These are phyloP conservation scores for Pterostichus madidus DNA, from an alignment of 2,888 invertebrate genomes.

Conservation along the genomic window DNA sequence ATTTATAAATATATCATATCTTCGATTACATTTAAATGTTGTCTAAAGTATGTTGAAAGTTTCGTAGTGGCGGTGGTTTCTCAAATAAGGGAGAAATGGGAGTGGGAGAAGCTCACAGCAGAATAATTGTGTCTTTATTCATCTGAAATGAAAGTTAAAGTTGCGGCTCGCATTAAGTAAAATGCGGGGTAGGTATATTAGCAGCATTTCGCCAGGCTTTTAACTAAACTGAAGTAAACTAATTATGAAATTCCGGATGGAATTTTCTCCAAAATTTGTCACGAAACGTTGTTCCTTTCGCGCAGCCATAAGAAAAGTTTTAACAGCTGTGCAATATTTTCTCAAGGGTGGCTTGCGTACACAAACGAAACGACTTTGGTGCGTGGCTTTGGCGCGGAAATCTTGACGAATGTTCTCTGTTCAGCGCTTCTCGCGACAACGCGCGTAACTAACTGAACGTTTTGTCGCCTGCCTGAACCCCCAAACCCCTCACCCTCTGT, in stretches of 20 bases:
- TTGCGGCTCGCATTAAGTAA: conserved; percentile 36
- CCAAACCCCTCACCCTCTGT: no score
- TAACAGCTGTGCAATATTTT: conserved; percentile 66
- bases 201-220: conserved; percentile 51
- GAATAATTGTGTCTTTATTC: conserved; percentile 28
- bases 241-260: conserved; percentile 66
- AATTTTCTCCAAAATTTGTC: conserved; percentile 63
- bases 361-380: conserved; percentile 63
- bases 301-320: conserved; percentile 61
- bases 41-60: background rate
- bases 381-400: conserved; percentile 60
- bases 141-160: conserved; percentile 41
- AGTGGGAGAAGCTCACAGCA: background rate
- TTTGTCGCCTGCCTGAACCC: conserved; percentile 14
- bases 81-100: no score
- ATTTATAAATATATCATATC: no score
- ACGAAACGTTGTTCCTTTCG: conserved; percentile 55
- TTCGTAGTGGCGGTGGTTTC: no score
- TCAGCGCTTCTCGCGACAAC: conserved; percentile 29
- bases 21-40: no score
- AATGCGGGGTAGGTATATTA: conserved; percentile 43
- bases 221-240: conserved; percentile 64
- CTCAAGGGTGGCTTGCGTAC: conserved; percentile 59
- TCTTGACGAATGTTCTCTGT: conserved; percentile 64
- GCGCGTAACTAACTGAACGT: conserved; percentile 18